Conservation (phyloP, 1,140 invertebrate genomes). For the Drosophila novamexicana region DNA sequence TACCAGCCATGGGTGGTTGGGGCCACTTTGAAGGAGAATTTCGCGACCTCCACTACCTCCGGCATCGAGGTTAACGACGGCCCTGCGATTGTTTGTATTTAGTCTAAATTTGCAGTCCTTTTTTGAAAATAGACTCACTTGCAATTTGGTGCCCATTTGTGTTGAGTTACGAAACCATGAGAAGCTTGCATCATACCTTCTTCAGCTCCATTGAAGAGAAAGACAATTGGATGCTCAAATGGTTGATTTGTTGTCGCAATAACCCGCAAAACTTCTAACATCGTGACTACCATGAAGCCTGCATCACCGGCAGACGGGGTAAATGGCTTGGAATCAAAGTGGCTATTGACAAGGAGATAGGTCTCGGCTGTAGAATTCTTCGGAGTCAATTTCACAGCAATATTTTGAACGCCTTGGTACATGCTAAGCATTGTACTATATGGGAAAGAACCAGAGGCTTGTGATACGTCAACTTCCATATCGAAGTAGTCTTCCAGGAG, state of each 20-base stretch:
- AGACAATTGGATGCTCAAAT: conserved; percentile 86
- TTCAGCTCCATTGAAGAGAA: conserved; percentile 96
- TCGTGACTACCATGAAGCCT: conserved; percentile 94
- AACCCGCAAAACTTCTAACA: conserved; percentile 91
- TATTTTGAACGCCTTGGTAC: conserved; percentile 90
- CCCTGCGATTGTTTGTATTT: conserved; percentile 84
- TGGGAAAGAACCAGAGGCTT: conserved; percentile 90
- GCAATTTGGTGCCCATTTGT: conserved; percentile 89
- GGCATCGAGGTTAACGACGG: conserved; percentile 97
- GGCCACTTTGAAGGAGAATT: conserved; percentile 96
- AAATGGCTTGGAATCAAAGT: conserved; percentile 95
- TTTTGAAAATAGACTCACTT: conserved; percentile 85
- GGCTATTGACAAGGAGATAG: conserved; percentile 95
- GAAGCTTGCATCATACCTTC: conserved; percentile 86
- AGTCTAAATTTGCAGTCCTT: conserved; percentile 86
- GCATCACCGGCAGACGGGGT: conserved; percentile 89
- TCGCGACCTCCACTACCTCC: conserved; percentile 96
- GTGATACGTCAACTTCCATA: conserved; percentile 80
- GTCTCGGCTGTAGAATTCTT: conserved; percentile 64
- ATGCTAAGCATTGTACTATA: conserved; percentile 90
- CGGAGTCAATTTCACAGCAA: conserved; percentile 90
- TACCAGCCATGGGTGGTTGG: conserved; percentile 94
- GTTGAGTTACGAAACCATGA: conserved; percentile 92
- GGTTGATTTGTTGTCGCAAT: conserved; percentile 50
- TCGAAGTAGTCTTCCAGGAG: conserved; percentile 59